Evolutionary conservation across 2,797 vertebrate genomes (phyloP), one percentile per base, ranked within the genome.

Genomic region (Carcharodon carcharias): DNA sequence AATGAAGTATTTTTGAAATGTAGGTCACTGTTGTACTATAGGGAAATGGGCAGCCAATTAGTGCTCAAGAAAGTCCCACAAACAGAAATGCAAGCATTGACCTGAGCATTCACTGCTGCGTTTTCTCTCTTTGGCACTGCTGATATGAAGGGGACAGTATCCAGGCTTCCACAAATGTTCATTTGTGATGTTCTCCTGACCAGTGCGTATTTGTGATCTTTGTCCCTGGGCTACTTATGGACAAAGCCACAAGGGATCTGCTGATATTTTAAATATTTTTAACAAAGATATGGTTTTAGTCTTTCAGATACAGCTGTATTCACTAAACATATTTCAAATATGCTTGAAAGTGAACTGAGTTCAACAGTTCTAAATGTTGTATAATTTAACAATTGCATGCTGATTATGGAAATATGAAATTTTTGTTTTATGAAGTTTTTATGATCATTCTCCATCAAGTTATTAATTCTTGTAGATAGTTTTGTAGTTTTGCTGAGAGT

Each of bases 381-480:
- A 92, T 40, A 40, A 92, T 65, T 40, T 92, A 73, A 95, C 61
- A 26, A 54, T 71, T 14, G 35, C 63, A 69, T 92, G 91, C 69
- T 95, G 28, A 95, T 71, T 95, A 21, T 73, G 26, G 8, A 95
- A 56, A 95, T 77, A 35, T 95, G 14, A 95, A n/a, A 35, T 40
- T 50, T 96, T 96, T 69, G n/a, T 21, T n/a, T 18, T 45, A 88
- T 71, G 18, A 54, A 88, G 61, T 18, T 96, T 89, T 88, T 89
- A 65, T 85, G 28, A 65, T n/a, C 35, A 40, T 65, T 40, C 63
- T 71, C 63, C 93, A 26, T 71, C 9, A 65, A 14, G 58, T 54
- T 71, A 67, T 67, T 93, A 26, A 65, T 93, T 93, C 61, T 67
- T 26, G 63, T 45, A 93, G 63, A 93, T 67, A 45, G 7, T 26